Evolutionary conservation across 92 coral and sea anemone species (phyloP), one percentile per base, ranked within the genome.

Genomic region (Nematostella vectensis): DNA sequence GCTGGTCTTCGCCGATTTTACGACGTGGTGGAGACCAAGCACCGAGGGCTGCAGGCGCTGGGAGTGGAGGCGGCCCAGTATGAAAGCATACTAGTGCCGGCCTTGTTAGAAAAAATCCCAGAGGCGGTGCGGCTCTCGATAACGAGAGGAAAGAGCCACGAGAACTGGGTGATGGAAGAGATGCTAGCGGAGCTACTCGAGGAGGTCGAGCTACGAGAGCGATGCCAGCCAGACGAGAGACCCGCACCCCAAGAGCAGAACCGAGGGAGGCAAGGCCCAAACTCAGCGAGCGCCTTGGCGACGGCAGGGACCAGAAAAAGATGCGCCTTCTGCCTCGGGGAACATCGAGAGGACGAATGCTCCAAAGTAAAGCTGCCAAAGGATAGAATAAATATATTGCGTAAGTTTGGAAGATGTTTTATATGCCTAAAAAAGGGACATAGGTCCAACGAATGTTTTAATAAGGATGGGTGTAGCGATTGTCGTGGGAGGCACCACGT

Each of bases 51-150:
- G 40, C 8, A 33, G 40, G 40, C 40, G 40, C 15, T 33, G 40
- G 40, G 40, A 6, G 40, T 33, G 40, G 15, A 33, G 8, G 40
- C 6, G 15, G 40, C 6, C 40, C 6, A 6, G 6, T 78, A 78
- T 54, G 54, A 60, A 10, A 47, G 63, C 15, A 78, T 78, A 30
- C 73, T 66, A 10, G 79, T 78, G 47, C 85, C 74, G 1, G 29
- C 60, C 11, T 3, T 71, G 18, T 38, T 72, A 13, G 56, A 63
- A 25, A 72, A 69, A 47, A 16, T 61, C 19, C 77, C 77, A 26
- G 66, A 33, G 22, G 24, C 61, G 12, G 26, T 69, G 13, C 30
- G 67, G 18, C 20, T 55, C 11, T 27, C 58, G 2, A 54, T 68
- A 18, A 75, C 82, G 31, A 39, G 76, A 39, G 82, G 82, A 16